Evolutionary conservation across 2,113 vertebrate species (phyloP), one percentile per base, ranked within the genome.

Genomic region (Edolisoma coerulescens): DNA sequence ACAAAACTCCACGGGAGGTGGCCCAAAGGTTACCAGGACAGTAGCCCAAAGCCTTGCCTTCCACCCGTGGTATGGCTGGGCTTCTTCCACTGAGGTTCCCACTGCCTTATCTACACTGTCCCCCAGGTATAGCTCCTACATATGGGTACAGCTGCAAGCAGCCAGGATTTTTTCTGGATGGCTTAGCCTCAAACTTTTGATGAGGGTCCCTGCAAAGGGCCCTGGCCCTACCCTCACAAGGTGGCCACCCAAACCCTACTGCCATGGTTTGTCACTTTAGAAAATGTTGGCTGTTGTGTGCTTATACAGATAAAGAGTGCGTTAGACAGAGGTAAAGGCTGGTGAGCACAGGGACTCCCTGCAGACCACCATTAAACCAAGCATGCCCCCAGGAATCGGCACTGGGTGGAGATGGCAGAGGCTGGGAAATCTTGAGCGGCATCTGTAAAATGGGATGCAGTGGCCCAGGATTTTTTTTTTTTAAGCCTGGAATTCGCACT

Each of bases 361-460:
- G 54, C 47, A 87, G 67, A 60, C 32, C 56, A 53, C 33, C 20
- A 8, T 50, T 82, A 87, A 87, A 79, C 13, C 32, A 28, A 69
- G 42, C 20, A 35, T 0, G 0, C 27, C 37, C 32, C 35, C 37
- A 60, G 26, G 0, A 2, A 44, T 9, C 0, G 0, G 63, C 1
- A 2, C 30, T 67, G 50, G 18, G 11, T 67, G 27, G 24, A 47
- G 30, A 59, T 1, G 1, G 47, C 35, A 90, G 41, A 53, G 13
- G 33, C n/a, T 54, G 26, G 54, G 63, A 64, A 74, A 84, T 41
- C 42, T 50, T 63, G 19, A 90, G 64, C 79, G 35, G 47, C 44
- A 45, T 49, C 54, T 35, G 87, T 42, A 87, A 92, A 90, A 70
- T 0, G 3, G 27, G 24, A 60, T 42, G n/a, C 26, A 63, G 57